phyloP scores from a whole-genome alignment of 2,888 invertebrate genomes.

The Cryptocheilus praepositus region DNA sequence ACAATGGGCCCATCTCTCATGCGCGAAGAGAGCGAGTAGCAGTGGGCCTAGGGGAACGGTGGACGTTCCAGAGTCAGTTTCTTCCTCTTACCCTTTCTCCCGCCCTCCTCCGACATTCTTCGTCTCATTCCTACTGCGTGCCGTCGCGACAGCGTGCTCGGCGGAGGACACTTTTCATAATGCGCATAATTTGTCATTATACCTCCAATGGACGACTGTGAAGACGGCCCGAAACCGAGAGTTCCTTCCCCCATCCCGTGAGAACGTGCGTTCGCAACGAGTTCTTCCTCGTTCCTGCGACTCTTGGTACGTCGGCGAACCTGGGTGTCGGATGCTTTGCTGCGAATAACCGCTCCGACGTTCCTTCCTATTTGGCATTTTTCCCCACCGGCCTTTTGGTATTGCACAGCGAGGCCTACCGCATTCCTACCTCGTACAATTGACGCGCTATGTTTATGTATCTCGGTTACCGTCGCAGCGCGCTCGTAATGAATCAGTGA shows the following conservation, averaged over 20 bases:
- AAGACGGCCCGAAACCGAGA: slow-evolving; percentile 2
- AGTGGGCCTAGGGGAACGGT: background rate
- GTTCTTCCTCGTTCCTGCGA: background rate
- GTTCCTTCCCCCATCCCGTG: slow-evolving; percentile 4
- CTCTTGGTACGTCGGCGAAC: background rate
- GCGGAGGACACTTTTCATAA: slow-evolving; percentile 47
- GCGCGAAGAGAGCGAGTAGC: slow-evolving; percentile 27
- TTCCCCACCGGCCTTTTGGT: background rate
- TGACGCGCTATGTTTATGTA: too few relatives aligned
- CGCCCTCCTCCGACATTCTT: slow-evolving; percentile 26
- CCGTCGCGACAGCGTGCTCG: slow-evolving; percentile 13
- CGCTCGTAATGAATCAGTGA: too few relatives aligned
- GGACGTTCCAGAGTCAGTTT: slow-evolving; percentile 2
- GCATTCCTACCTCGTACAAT: too few relatives aligned
- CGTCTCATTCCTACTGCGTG: slow-evolving; percentile 25
- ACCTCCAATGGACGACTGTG: slow-evolving; percentile 6
- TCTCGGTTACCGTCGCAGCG: too few relatives aligned
- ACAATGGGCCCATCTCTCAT: slow-evolving; percentile 62
- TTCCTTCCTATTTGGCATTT: background rate
- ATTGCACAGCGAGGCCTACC: background rate
- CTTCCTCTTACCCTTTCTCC: background rate
- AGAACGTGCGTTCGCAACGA: slow-evolving; percentile 4
- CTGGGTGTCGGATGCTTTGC: too few relatives aligned
- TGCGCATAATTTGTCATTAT: slow-evolving; percentile 59
- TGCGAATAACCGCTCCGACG: background rate